phyloP scores from a whole-genome alignment of 2,113 vertebrate genomes.

The Cinclus mexicanus region DNA sequence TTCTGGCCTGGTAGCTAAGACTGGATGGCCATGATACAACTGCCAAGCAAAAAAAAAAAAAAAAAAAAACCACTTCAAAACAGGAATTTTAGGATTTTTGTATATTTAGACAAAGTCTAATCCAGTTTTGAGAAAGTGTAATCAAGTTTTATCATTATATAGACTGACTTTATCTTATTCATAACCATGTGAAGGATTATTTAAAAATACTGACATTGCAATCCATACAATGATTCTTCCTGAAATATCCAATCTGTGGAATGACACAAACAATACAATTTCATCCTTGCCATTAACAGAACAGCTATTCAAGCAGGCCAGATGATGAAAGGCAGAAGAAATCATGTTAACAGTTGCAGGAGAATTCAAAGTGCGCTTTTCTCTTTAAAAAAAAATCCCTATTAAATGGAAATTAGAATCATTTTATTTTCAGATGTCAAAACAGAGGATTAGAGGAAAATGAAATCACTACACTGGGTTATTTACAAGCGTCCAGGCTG shows the following conservation, averaged over 20 bases:
- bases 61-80: background rate
- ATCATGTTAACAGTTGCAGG: background rate
- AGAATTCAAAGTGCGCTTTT: constrained; percentile 7
- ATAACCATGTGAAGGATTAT: constrained; percentile 37
- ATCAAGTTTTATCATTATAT: constrained; percentile 50
- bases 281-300: background rate
- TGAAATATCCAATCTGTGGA: constrained; percentile 32
- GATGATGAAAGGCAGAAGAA: constrained; percentile 31
- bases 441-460: constrained; percentile 42
- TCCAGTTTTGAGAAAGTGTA: constrained; percentile 23
- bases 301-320: background rate
- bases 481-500: constrained; percentile 38
- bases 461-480: background rate
- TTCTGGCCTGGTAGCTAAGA: background rate
- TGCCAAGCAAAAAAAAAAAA: background rate
- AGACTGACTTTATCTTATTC: constrained; percentile 27
- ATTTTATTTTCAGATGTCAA: constrained; percentile 49
- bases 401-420: constrained; percentile 30
- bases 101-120: constrained; percentile 52
- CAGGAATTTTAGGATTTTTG: constrained; percentile 42
- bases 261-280: constrained; percentile 21
- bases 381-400: constrained; percentile 6
- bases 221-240: constrained; percentile 18
- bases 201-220: constrained; percentile 42
- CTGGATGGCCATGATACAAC: background rate